Evolutionary conservation across 2,888 invertebrate species (phyloP).

Genomic region (Endotricha flammealis): DNA sequence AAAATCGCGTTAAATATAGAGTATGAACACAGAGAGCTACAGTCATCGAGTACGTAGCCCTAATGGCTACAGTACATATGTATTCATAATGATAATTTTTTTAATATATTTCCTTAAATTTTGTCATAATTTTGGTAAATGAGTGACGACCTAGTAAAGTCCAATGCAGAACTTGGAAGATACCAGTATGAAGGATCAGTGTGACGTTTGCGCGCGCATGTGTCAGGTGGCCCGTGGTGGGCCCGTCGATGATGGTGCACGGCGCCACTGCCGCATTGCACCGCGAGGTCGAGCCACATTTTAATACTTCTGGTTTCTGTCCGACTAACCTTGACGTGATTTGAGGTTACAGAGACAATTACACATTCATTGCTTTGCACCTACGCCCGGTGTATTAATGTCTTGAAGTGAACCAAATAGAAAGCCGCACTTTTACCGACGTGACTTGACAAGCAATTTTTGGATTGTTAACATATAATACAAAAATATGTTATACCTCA

Average conservation of each 20-base stretch:
- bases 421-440: conserved; percentile 63
- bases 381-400: conserved; percentile 36
- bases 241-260: conserved; percentile 16
- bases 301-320: conserved; percentile 60
- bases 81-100: too few species aligned
- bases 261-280: conserved; percentile 41
- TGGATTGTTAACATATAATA: conserved; percentile 24
- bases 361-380: conserved; percentile 49
- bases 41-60: too few species aligned
- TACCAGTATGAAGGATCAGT: neutral
- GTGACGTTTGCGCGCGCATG: neutral
- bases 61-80: too few species aligned
- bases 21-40: too few species aligned
- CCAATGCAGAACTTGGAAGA: neutral
- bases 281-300: conserved; percentile 57
- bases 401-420: too few species aligned
- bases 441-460: conserved; percentile 49
- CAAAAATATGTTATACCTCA: neutral
- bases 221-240: neutral
- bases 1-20: too few species aligned
- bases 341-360: conserved; percentile 52
- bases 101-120: too few species aligned
- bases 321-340: conserved; percentile 57
- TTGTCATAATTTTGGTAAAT: too few species aligned
- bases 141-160: too few species aligned